Evolutionary conservation across 2,888 invertebrate species (phyloP).

Genomic region (Uloborus plumipes): DNA sequence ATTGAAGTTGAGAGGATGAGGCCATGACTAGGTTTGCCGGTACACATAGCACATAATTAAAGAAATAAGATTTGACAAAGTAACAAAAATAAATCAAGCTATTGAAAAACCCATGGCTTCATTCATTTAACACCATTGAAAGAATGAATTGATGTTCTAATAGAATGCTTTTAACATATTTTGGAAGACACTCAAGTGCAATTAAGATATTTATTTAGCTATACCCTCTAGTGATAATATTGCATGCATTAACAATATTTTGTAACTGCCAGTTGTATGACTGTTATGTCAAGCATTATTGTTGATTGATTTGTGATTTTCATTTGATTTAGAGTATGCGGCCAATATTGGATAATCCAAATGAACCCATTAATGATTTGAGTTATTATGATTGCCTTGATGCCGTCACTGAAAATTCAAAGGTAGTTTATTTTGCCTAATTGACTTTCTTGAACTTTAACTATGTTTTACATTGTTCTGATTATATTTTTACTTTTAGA

Average conservation of each 20-base stretch:
- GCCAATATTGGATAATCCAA: constrained; percentile 85
- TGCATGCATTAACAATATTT: background rate
- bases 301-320: background rate
- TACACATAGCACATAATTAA: too few relatives aligned
- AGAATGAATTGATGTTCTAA: too few relatives aligned
- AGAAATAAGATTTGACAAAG: too few relatives aligned
- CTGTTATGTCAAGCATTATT: background rate
- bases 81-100: too few relatives aligned
- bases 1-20: background rate
- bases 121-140: too few relatives aligned
- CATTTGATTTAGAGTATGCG: constrained; percentile 76
- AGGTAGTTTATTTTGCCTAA: constrained; percentile 70
- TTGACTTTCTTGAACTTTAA: background rate
- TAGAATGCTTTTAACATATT: too few relatives aligned
- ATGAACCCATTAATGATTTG: constrained; percentile 87
- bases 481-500: constrained; percentile 53
- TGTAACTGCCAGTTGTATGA: background rate
- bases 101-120: too few relatives aligned
- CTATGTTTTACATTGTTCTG: background rate
- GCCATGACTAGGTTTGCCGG: too few relatives aligned
- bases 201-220: too few relatives aligned
- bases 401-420: constrained; percentile 88
- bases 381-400: constrained; percentile 96
- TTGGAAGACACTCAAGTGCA: too few relatives aligned
- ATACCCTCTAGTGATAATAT: background rate